Evolutionary conservation across 2,888 invertebrate genomes (phyloP), one percentile per base, ranked within the genome.

Genomic region (Leptarthrus brevirostris): DNA sequence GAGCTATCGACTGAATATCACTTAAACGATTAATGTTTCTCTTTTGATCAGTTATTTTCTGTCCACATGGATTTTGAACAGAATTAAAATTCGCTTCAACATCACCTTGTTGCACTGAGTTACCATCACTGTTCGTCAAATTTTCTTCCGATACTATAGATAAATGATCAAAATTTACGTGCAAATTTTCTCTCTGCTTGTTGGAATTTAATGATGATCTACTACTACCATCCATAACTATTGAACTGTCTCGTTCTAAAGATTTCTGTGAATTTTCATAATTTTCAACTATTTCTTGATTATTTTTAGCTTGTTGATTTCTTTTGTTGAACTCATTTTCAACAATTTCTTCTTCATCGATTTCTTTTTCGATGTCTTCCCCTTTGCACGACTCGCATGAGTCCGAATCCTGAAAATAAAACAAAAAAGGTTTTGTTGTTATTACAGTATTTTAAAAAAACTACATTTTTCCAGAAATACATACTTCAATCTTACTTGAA

Each of bases 131-230:
- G 74, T 82, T 83, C 73, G 84, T 84, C 1, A 84, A 78, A 18
- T 88, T 90, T 80, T 93, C 93, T 81, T 93, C 93, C 4, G 91
- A 91, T 53, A 93, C 93, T 22, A 93, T 90, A 74, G 91, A 91
- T 58, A 93, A 87, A 82, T 92, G 91, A 83, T 93, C 92, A 84
- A 92, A 93, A 74, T 86, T 84, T 79, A 89, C 85, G 80, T 84
- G 79, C 79, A 88, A 79, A 82, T 86, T 84, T 82, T 87, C 82
- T 76, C 83, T 73, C 49, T 80, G 79, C 72, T 83, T 84, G 18
- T 81, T 70, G 18, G 44, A 18, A 18, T 34, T 53, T 1, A 12
- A 8, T 5, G 3, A 12, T 44, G 44, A 44, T 44, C 16, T 44
- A 8, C 3, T 49, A 47, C 47, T 47, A 12, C 3, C 12, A 24